Conservation (phyloP, 1,140 invertebrate genomes). For the Mylabris phalerata region DNA sequence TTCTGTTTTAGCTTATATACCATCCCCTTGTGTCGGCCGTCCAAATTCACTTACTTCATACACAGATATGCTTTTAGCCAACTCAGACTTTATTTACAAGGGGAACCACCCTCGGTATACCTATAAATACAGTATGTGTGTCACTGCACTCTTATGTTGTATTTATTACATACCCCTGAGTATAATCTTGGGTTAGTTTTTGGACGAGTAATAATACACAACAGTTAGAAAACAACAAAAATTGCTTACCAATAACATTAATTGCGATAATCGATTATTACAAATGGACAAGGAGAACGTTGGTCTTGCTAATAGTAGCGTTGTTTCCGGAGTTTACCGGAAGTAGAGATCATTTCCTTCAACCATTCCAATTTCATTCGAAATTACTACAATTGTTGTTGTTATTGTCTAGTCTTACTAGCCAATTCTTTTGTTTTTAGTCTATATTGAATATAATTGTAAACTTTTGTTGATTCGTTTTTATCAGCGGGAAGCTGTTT, state of each 20-base stretch:
- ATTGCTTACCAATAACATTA: no score
- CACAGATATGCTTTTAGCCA: constrained; percentile 39
- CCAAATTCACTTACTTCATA: constrained; percentile 39
- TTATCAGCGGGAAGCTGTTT: no score
- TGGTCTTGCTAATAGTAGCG: constrained; percentile 29
- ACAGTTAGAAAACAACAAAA: no score
- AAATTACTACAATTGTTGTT: background rate
- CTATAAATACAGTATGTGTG: constrained; percentile 27
- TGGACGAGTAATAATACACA: no score
- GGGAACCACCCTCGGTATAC: constrained; percentile 28
- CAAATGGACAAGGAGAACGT: constrained; percentile 12
- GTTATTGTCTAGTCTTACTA: no score
- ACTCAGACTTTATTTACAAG: constrained; percentile 33
- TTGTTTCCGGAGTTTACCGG: constrained; percentile 27
- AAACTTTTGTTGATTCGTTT: no score
- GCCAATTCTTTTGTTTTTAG: no score
- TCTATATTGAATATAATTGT: no score
- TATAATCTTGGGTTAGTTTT: no score
- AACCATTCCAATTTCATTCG: background rate
- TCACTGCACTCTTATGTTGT: constrained; percentile 22
- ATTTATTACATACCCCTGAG: constrained; percentile 9
- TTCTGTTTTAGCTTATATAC: no score
- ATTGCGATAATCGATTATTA: no score
- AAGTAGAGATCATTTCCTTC: constrained; percentile 31
- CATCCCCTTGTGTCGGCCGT: constrained; percentile 8